Evolutionary conservation across 2,888 invertebrate genomes (phyloP).

Genomic region (Theretra japonica): DNA sequence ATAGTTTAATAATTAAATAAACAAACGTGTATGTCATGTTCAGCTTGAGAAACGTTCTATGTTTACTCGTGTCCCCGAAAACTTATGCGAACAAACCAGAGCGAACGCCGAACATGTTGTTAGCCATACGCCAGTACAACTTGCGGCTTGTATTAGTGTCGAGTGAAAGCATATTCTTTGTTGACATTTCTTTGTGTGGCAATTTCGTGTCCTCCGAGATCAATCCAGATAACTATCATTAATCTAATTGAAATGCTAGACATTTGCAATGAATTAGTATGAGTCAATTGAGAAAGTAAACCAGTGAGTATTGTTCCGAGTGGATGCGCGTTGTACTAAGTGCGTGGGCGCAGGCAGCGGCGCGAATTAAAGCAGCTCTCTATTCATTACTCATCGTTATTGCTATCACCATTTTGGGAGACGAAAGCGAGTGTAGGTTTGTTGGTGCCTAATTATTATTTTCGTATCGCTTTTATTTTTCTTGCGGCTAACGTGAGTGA

Average conservation of each 20-base stretch:
- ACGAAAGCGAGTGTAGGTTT: constrained; percentile 81
- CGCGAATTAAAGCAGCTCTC: constrained; percentile 83
- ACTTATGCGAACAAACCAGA: constrained; percentile 38
- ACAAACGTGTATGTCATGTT: background rate
- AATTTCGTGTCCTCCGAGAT: constrained; percentile 59
- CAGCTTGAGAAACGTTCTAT: constrained; percentile 30
- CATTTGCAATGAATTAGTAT: constrained; percentile 78
- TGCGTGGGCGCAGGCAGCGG: constrained; percentile 78
- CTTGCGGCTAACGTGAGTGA: constrained; percentile 48
- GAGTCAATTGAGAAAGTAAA: constrained; percentile 85
- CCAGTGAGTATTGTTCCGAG: constrained; percentile 84
- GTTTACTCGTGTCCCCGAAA: constrained; percentile 48
- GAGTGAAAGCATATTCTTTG: constrained; percentile 63
- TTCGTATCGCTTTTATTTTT: constrained; percentile 35
- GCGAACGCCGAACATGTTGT: background rate
- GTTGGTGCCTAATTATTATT: constrained; percentile 48
- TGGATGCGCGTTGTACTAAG: constrained; percentile 78
- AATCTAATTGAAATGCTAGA: constrained; percentile 78
- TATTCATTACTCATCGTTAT: constrained; percentile 84
- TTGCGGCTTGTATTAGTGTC: constrained; percentile 33
- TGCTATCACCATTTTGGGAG: constrained; percentile 80
- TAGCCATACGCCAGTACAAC: constrained; percentile 39
- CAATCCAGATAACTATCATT: constrained; percentile 67
- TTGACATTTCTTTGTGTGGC: constrained; percentile 50
- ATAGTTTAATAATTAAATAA: background rate